These are phyloP conservation scores for Drosophila subpulchrella DNA, from an alignment of 1,140 invertebrate genomes.

Conservation along the genomic window DNA sequence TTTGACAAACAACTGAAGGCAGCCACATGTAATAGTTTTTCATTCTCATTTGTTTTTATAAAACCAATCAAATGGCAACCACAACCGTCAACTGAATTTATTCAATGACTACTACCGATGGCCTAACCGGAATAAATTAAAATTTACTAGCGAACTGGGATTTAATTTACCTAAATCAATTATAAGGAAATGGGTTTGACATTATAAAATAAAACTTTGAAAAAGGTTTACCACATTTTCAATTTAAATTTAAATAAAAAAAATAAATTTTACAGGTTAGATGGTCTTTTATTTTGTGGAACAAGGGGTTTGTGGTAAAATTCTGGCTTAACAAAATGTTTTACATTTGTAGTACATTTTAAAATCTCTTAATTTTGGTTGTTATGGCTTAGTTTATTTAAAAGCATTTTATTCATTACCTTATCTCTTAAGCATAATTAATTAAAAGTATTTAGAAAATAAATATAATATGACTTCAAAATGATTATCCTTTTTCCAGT, in stretches of 20 bases:
- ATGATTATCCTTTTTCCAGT: not conserved
- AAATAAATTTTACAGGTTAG: not conserved
- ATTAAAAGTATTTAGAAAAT: not conserved
- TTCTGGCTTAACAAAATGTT: too few species aligned
- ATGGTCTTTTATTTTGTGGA: not conserved
- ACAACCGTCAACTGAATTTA: not conserved
- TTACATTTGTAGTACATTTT: too few species aligned
- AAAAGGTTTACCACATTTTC: not conserved
- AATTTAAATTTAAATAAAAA: not conserved
- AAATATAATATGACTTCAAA: not conserved
- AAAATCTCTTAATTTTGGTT: too few species aligned
- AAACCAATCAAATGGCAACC: not conserved
- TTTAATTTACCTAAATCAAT: not conserved
- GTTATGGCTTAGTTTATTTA: too few species aligned
- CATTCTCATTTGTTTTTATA: not conserved
- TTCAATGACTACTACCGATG: not conserved
- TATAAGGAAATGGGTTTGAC: not conserved
- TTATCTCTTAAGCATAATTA: too few species aligned
- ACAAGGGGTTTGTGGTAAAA: too few species aligned
- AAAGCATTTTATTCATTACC: too few species aligned
- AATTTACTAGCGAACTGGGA: not conserved
- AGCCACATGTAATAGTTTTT: not conserved
- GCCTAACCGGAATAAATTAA: not conserved
- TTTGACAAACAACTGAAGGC: not conserved
- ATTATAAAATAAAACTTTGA: not conserved